Conservation (phyloP, 2,888 invertebrate genomes). For the Chrysolina oricalcia region DNA sequence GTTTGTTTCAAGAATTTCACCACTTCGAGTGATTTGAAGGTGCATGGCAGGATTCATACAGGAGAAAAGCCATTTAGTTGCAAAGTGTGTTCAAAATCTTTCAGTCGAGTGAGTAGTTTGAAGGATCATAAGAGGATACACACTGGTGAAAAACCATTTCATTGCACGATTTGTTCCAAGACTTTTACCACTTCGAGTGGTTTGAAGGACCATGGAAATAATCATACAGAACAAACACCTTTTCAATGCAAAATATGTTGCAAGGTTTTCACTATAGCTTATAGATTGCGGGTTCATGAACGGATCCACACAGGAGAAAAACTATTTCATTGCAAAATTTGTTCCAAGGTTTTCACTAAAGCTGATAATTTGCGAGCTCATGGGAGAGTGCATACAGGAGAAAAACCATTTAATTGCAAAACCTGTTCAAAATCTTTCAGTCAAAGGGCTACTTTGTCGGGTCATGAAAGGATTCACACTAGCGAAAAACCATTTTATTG, state of each 20-base stretch:
- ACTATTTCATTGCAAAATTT: background rate
- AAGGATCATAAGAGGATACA: background rate
- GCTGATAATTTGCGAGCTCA: background rate
- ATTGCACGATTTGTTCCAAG: background rate
- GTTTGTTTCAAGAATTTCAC: too few relatives aligned
- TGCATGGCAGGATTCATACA: too few relatives aligned
- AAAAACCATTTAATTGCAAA: background rate
- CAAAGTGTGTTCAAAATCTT: background rate
- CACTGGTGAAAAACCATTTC: slow-evolving; percentile 1
- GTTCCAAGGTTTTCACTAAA: background rate
- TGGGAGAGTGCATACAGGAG: background rate
- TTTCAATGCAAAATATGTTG: background rate
- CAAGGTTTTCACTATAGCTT: background rate
- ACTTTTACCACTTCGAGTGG: background rate
- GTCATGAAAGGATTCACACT: background rate
- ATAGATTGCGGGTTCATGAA: background rate
- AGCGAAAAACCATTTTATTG: background rate
- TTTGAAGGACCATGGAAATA: background rate
- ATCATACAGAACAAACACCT: background rate
- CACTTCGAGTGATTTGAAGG: too few relatives aligned
- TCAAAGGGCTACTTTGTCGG: background rate
- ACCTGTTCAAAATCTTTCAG: background rate
- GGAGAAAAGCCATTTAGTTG: background rate
- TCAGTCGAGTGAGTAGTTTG: too few relatives aligned
- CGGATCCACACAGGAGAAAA: background rate